Base-by-base conservation (phyloP, 2,888 invertebrate genomes). In the Xanthia icteritia region DNA sequence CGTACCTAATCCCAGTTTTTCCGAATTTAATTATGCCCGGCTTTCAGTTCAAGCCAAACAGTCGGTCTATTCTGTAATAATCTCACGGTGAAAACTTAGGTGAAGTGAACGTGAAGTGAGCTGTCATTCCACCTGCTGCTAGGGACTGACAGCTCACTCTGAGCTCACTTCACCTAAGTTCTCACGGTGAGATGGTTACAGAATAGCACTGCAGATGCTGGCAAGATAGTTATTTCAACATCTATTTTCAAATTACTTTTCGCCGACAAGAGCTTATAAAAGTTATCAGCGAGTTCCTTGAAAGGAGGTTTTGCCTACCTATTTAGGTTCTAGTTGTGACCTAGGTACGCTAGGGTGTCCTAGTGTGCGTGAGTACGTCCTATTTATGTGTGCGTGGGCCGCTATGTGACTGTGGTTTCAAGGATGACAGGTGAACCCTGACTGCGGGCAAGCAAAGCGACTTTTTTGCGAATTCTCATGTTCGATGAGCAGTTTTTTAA, bases 361-460 rank as follows among this genome's bases (percentile, higher is more conserved):
- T 79, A 85, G 71, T 72, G 73, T 73, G 72, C 70, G 82, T 82
- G 42, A 70, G 77, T 61, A 51, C n/a, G 56, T 5, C 48, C 17
- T 61, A 5, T 77, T 6, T 60, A 48, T 72, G 72, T 85, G 78
- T 88, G 85, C 68, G 79, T 73, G 15, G 13, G 31, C 56, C 67
- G 84, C 77, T 83, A 87, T 88, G 87, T 82, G 90, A 89, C 86
- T 83, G 60, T 48, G 72, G 9, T 83, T 85, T 87, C 90, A 91
- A 91, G 91, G 91, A 78, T 86, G 73, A 36, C 65, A 61, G 39
- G 45, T 61, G 60, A 64, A 69, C 69, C 60, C 39, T 42, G 48
- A 85, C 69, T 85, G 83, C 85, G 83, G 80, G n/a, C 20, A 31
- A 73, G 39, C 68, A 42, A 51, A 56, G 23, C 8, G 13, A 69